Conservation (phyloP, 92 coral and sea anemone genomes). For the Epizoanthus fatuus region DNA sequence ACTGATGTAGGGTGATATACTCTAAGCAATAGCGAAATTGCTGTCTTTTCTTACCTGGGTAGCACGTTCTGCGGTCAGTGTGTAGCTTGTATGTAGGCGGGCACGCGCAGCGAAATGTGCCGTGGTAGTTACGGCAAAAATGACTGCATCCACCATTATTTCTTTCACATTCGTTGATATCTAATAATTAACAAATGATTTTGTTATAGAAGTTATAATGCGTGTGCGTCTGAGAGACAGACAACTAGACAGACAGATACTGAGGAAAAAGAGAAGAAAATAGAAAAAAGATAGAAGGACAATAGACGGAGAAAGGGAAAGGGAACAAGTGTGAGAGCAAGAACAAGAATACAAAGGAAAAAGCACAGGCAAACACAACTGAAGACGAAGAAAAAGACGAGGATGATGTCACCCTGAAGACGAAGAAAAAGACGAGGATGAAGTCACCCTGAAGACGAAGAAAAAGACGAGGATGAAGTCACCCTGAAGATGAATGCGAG, state of each 20-base stretch:
- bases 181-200: conserved; percentile 63
- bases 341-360: not conserved
- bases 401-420: not conserved
- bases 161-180: conserved; percentile 81
- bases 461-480: not conserved
- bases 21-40: not conserved
- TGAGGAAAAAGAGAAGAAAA: not conserved
- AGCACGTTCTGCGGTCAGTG: conserved; percentile 74
- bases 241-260: too few relatives aligned
- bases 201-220: not conserved
- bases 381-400: not conserved
- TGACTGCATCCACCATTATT: conserved; percentile 95
- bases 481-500: too few relatives aligned
- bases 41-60: conserved; percentile 75
- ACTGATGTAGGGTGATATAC: too few relatives aligned
- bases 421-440: not conserved
- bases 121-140: conserved; percentile 80
- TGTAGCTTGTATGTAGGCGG: conserved; percentile 84
- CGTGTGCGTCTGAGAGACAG: not conserved
- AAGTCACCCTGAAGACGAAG: not conserved
- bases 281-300: not conserved
- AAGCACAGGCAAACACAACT: not conserved
- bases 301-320: not conserved
- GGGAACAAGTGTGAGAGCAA: not conserved
- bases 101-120: conserved; percentile 84